Conservation (phyloP, 2,113 vertebrate species). For the Oreocharis arfaki region DNA sequence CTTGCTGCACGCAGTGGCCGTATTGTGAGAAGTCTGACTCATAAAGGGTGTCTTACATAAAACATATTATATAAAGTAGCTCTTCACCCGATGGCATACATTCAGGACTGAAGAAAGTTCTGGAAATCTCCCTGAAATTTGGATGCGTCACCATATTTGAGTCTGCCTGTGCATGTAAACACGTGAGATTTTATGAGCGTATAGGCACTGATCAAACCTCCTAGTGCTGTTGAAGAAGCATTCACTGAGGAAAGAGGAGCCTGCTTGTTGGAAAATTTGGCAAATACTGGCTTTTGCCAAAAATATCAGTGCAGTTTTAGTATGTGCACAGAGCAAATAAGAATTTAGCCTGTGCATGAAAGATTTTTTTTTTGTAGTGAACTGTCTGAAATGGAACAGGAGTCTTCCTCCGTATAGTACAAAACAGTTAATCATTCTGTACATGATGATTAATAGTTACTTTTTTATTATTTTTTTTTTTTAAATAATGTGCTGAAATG, state of each 20-base stretch:
- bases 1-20: neutral
- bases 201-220: fast-evolving
- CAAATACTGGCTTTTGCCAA: neutral
- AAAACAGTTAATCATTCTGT: neutral
- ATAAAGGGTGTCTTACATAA: slow-evolving; percentile 19
- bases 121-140: neutral
- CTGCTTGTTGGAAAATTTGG: neutral
- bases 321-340: neutral
- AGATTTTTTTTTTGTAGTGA: neutral
- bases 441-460: neutral
- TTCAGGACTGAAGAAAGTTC: neutral
- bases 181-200: neutral
- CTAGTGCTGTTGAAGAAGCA: neutral
- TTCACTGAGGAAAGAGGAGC: neutral
- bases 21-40: slow-evolving; percentile 38
- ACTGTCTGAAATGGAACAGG: neutral
- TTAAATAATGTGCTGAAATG: neutral
- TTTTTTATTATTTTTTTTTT: neutral
- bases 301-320: neutral
- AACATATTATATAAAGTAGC: slow-evolving; percentile 16
- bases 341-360: neutral
- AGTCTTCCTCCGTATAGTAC: neutral
- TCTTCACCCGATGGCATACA: neutral
- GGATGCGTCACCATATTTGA: neutral
- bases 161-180: neutral